These are phyloP conservation scores for Cryptocheilus praepositus DNA, from an alignment of 2,888 invertebrate genomes.

Conservation along the genomic window DNA sequence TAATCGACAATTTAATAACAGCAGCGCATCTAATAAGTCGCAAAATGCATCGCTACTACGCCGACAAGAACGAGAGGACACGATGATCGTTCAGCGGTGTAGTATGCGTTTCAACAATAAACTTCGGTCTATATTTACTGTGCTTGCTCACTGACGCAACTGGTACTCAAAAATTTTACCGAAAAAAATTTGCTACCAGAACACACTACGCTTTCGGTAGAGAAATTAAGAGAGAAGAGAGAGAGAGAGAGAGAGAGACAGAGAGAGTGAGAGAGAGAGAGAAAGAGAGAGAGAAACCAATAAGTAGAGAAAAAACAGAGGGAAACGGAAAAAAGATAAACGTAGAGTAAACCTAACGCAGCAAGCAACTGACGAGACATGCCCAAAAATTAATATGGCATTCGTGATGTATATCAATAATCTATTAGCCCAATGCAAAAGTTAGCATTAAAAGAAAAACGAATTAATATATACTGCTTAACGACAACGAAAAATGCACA, in stretches of 20 bases:
- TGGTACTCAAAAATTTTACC: slow-evolving; percentile 30
- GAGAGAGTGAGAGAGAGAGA: neutral
- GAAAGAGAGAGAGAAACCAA: neutral
- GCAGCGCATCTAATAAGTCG: no score
- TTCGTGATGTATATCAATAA: slow-evolving; percentile 56
- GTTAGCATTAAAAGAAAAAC: no score
- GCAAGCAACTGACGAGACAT: slow-evolving; percentile 71
- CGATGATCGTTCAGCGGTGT: no score
- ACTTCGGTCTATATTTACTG: no score
- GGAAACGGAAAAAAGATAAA: slow-evolving; percentile 18
- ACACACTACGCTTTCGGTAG: slow-evolving; percentile 64
- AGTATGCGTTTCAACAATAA: no score
- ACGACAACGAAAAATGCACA: slow-evolving; percentile 14
- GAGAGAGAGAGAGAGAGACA: neutral
- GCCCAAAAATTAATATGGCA: slow-evolving; percentile 73
- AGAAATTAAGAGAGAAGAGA: slow-evolving; percentile 34
- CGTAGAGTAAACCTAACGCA: slow-evolving; percentile 56
- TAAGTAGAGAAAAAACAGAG: slow-evolving; percentile 17
- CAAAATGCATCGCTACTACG: neutral
- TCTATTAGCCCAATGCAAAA: slow-evolving; percentile 21
- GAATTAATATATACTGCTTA: neutral
- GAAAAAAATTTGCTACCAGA: slow-evolving; percentile 60
- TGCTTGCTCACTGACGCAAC: neutral
- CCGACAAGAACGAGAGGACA: slow-evolving; percentile 4
- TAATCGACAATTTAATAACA: no score